Conservation (phyloP, 2,888 invertebrate genomes). For the Ectemnius cavifrons region DNA sequence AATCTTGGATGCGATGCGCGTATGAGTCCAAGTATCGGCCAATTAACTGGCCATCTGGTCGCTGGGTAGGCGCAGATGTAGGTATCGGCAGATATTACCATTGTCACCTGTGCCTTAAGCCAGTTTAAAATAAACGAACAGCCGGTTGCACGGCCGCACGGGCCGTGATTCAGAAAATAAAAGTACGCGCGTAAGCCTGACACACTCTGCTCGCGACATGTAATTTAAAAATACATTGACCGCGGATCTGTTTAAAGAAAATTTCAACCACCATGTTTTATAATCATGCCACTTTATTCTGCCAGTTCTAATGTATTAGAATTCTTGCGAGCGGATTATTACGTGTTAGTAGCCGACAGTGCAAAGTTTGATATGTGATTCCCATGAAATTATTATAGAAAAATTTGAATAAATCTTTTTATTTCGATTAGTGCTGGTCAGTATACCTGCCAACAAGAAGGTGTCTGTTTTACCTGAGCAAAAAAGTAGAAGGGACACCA, state of each 20-base stretch:
- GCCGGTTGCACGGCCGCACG: background rate
- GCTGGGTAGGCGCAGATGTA: background rate
- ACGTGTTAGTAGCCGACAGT: too few relatives aligned
- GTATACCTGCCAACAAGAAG: too few relatives aligned
- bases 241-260: too few relatives aligned
- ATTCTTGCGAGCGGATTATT: too few relatives aligned
- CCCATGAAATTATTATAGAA: too few relatives aligned
- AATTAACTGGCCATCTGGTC: conserved; percentile 11
- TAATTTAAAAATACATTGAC: conserved; percentile 3
- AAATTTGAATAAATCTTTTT: too few relatives aligned
- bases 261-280: too few relatives aligned
- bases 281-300: too few relatives aligned
- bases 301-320: too few relatives aligned
- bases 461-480: background rate
- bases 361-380: too few relatives aligned
- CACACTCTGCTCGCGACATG: background rate
- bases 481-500: conserved; percentile 11
- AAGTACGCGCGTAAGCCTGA: background rate
- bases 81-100: conserved; percentile 12
- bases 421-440: too few relatives aligned
- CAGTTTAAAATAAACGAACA: conserved; percentile 16
- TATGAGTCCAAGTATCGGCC: background rate
- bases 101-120: conserved; percentile 17
- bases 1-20: too few relatives aligned
- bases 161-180: conserved; percentile 1